A percentile compares a stretch with the other conserved stretches of the same genome.
Conservation (phyloP, 2,797 vertebrate genomes). For the Choloepus didactylus region DNA sequence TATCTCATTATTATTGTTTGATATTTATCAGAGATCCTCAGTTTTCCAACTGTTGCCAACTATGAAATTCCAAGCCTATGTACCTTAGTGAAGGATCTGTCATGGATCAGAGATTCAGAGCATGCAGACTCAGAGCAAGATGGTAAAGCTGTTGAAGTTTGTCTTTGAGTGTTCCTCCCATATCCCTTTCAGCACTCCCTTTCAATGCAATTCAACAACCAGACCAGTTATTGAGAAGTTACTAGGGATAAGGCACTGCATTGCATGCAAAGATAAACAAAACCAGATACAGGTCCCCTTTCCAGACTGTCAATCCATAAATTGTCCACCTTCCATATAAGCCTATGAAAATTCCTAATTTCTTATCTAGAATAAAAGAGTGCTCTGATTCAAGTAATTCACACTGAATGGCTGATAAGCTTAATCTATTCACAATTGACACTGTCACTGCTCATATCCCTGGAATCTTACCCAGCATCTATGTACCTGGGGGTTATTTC, state of each 20-base stretch:
- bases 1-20: slow-evolving; percentile 64
- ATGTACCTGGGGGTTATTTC: not conserved
- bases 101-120: not conserved
- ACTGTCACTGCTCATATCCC: not conserved
- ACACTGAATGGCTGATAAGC: not conserved
- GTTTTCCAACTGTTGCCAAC: slow-evolving; percentile 43
- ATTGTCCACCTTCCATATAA: not conserved
- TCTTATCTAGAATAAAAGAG: not conserved
- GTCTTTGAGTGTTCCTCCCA: not conserved
- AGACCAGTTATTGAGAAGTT: not conserved
- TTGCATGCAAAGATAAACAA: not conserved
- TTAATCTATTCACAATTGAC: not conserved
- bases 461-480: not conserved
- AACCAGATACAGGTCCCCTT: not conserved
- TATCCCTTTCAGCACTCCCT: not conserved
- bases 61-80: slow-evolving; percentile 27
- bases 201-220: not conserved
- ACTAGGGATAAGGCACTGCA: not conserved
- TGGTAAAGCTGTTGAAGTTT: not conserved
- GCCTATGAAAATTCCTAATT: not conserved
- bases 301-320: not conserved
- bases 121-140: not conserved
- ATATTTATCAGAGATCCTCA: slow-evolving; percentile 62
- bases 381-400: not conserved
- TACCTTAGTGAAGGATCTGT: not conserved